These are phyloP conservation scores for Pristiophorus japonicus DNA, from an alignment of 2,113 vertebrate species.

Conservation along the genomic window DNA sequence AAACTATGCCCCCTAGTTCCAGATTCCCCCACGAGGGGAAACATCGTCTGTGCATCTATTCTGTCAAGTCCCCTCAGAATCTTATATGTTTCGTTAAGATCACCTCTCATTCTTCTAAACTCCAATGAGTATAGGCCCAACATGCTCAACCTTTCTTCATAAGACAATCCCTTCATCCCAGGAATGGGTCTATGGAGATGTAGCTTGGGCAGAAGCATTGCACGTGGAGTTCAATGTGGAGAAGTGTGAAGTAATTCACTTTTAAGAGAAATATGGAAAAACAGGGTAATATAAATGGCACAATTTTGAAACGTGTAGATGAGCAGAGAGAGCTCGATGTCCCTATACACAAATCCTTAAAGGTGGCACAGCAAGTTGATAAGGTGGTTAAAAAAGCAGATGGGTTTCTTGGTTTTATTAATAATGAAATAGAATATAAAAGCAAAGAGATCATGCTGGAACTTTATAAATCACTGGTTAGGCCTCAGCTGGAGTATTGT, in stretches of 20 bases:
- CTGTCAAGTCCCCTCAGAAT: too few relatives aligned
- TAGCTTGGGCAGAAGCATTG: background rate
- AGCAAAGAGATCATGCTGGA: background rate
- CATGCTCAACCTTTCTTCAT: too few relatives aligned
- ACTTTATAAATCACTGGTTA: background rate
- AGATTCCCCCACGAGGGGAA: too few relatives aligned
- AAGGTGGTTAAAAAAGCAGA: background rate
- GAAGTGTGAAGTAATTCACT: background rate
- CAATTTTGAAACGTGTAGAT: background rate
- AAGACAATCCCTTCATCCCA: too few relatives aligned
- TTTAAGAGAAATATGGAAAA: background rate
- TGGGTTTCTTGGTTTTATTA: background rate
- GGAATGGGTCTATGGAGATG: background rate
- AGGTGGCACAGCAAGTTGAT: background rate
- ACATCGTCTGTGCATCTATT: too few relatives aligned
- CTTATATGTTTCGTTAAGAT: too few relatives aligned
- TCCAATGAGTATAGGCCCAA: too few relatives aligned
- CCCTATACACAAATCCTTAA: background rate
- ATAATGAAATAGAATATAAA: background rate
- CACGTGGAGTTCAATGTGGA: background rate
- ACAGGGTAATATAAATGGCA: background rate
- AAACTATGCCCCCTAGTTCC: too few relatives aligned
- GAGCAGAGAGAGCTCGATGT: background rate
- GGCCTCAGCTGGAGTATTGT: background rate
- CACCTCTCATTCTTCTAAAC: too few relatives aligned